A percentile compares a stretch with the other conserved stretches of the same genome.
These are phyloP conservation scores for Carabus problematicus DNA, from an alignment of 2,888 invertebrate species.

Conservation along the genomic window DNA sequence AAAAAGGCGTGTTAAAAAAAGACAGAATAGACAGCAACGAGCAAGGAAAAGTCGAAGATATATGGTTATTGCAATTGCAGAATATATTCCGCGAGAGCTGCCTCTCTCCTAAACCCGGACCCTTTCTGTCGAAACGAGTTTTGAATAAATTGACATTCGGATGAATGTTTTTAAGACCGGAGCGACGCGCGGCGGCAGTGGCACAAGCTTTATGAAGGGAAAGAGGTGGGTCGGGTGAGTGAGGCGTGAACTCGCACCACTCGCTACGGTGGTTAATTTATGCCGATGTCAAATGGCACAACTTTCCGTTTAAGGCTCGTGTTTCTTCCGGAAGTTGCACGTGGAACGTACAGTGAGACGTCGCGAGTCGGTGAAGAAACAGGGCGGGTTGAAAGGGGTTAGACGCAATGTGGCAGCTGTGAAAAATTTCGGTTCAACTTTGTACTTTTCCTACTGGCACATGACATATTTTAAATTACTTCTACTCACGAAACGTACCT, in stretches of 20 bases:
- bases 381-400: no score
- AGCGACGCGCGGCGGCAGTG: conserved; percentile 25
- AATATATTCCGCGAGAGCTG: conserved; percentile 48
- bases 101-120: conserved; percentile 43
- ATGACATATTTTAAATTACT: conserved; percentile 25
- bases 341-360: background rate
- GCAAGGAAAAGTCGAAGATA: conserved; percentile 48
- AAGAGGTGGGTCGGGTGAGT: background rate
- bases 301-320: conserved; percentile 19
- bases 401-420: conserved; percentile 15
- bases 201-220: background rate
- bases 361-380: no score
- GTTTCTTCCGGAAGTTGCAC: conserved; percentile 17
- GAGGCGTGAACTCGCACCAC: conserved; percentile 2
- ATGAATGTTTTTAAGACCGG: conserved; percentile 49
- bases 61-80: conserved; percentile 54
- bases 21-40: conserved; percentile 2
- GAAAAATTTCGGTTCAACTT: conserved; percentile 25
- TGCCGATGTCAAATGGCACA: conserved; percentile 23
- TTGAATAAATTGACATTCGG: conserved; percentile 53
- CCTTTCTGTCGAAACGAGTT: conserved; percentile 52
- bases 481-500: conserved; percentile 6
- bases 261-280: conserved; percentile 19
- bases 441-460: conserved; percentile 19
- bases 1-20: background rate